Conservation (phyloP, 2,113 vertebrate species). For the Poeciliopsis occidentalis region DNA sequence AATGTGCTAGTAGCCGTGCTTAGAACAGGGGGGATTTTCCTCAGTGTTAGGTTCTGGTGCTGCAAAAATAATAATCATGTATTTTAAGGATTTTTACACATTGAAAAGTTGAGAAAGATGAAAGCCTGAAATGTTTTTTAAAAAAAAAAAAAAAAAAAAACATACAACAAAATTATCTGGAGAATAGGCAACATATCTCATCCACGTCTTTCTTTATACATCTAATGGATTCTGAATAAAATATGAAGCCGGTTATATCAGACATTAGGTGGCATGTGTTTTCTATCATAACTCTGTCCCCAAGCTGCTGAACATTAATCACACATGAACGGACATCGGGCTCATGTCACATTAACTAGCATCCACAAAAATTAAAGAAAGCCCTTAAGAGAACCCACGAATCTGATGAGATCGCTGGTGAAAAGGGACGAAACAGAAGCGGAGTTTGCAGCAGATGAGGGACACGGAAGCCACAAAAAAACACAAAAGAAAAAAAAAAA, state of each 20-base stretch:
- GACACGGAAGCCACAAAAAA: not conserved
- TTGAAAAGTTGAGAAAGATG: not conserved
- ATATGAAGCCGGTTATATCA: slow-evolving; percentile 25
- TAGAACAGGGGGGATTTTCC: too few relatives aligned
- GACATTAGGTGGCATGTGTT: slow-evolving; percentile 31
- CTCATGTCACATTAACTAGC: slow-evolving; percentile 11
- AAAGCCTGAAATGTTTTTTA: not conserved
- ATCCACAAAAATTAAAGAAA: not conserved
- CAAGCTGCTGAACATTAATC: slow-evolving; percentile 17
- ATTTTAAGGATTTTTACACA: too few relatives aligned
- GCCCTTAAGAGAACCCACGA: not conserved
- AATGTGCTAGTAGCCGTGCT: too few relatives aligned
- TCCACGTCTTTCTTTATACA: not conserved
- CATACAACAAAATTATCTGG: not conserved
- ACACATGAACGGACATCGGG: slow-evolving; percentile 8
- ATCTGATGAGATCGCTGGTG: not conserved
- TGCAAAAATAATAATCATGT: too few relatives aligned
- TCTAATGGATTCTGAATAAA: slow-evolving; percentile 31
- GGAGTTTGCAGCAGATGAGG: not conserved
- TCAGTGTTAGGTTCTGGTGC: too few relatives aligned
- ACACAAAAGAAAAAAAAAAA: not conserved
- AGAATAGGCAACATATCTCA: not conserved
- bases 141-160: not conserved
- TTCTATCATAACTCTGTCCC: slow-evolving; percentile 20
- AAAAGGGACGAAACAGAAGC: not conserved